Evolutionary conservation across 37 sponge, comb jelly and placozoan genomes (phyloP), one percentile per base, ranked within the genome.

Genomic region (Theonella swinhoei): DNA sequence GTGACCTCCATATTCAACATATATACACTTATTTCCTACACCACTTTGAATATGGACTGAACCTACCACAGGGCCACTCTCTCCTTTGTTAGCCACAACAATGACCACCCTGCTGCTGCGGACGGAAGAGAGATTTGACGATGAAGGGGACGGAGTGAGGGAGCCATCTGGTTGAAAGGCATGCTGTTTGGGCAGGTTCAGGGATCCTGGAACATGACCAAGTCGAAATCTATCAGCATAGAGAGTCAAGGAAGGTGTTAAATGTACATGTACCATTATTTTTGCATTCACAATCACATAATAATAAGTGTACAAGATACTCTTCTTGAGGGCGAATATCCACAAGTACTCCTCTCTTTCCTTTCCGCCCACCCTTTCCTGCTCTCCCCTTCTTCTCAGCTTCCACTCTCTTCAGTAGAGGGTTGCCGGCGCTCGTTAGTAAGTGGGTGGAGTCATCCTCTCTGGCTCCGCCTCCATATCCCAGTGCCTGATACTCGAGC

Each of bases 261-360:
- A n/a, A n/a, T n/a, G n/a, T n/a, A n/a, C n/a, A n/a, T n/a, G n/a
- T n/a, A n/a, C n/a, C n/a, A n/a, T n/a, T 47, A 47, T 7, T 47
- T 47, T 47, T 17, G 54, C 54, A n/a, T n/a, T n/a, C n/a, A n/a
- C n/a, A n/a, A n/a, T n/a, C n/a, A n/a, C n/a, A n/a, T n/a, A n/a
- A n/a, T 47, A 14, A 14, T 47, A 14, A 14, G 14, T 7, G 7
- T 7, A 64, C 34, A 68, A 85, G 90, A 89, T 91, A 92, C 94
- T 95, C 96, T 24, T 90, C 89, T 38, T 47, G 58, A 37, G 83
- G 62, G 43, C 96, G 64, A 41, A 89, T 92, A 74, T 95, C 96
- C 36, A 95, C 74, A 40, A 92, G 74, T n/a, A 86, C 23, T 14
- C 62, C 83, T 62, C 63, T 91, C 1, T 70, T 71, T 23, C 23